Evolutionary conservation across 2,113 vertebrate genomes (phyloP).

Genomic region (Lethenteron reissneri): DNA sequence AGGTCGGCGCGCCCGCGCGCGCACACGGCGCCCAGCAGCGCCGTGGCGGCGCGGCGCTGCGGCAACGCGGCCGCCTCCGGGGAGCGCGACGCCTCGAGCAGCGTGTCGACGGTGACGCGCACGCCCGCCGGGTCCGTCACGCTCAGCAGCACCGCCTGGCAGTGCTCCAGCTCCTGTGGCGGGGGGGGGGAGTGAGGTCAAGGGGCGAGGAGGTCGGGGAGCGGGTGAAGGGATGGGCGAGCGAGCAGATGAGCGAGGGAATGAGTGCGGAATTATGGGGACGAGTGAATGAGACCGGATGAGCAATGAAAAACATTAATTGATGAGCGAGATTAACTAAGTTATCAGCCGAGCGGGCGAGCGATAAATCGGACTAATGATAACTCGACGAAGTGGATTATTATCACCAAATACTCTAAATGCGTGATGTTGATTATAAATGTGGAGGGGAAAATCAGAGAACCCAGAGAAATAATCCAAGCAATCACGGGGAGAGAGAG

Average conservation of each 20-base stretch:
- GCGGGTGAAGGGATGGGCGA: background rate
- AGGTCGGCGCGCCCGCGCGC: conserved; percentile 71
- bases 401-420: too few species aligned
- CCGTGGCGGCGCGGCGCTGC: conserved; percentile 55
- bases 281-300: too few species aligned
- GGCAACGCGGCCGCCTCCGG: conserved; percentile 36
- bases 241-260: background rate
- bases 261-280: too few species aligned
- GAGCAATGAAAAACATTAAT: too few species aligned
- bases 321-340: too few species aligned
- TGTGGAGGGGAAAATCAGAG: too few species aligned
- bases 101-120: conserved; percentile 72
- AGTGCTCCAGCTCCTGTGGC: conserved; percentile 61
- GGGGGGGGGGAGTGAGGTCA: background rate
- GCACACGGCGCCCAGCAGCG: conserved; percentile 78
- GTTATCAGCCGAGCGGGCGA: too few species aligned
- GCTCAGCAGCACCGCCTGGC: conserved; percentile 70
- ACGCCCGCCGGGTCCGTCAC: conserved; percentile 82
- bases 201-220: background rate
- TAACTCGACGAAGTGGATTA: too few species aligned
- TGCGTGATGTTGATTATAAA: too few species aligned
- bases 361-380: too few species aligned
- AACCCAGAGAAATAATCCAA: too few species aligned
- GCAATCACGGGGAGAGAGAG: too few species aligned
- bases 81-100: conserved; percentile 56